Conservation (phyloP, 2,113 vertebrate genomes). For the Stigmatopora argus region DNA sequence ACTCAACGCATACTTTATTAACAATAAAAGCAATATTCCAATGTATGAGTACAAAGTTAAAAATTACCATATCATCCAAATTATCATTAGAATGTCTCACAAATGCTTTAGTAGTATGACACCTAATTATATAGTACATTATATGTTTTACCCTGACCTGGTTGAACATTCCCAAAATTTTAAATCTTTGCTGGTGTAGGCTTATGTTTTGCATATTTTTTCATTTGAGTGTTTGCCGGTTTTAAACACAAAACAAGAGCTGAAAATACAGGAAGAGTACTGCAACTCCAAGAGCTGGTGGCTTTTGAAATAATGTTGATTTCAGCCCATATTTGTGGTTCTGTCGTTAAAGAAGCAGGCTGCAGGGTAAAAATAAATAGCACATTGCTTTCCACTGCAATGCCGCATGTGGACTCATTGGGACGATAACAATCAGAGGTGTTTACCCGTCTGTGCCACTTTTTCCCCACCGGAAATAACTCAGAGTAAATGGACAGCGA, state of each 20-base stretch:
- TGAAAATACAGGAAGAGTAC: conserved; percentile 20
- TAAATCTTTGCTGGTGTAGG: conserved; percentile 1
- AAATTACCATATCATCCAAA: no score
- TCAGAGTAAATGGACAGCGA: conserved; percentile 14
- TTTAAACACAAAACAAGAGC: not conserved
- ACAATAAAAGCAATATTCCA: no score
- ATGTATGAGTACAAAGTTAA: no score
- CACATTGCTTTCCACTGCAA: conserved; percentile 38
- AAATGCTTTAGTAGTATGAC: not conserved
- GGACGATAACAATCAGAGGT: conserved; percentile 38
- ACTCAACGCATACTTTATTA: no score
- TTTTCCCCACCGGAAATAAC: conserved; percentile 45
- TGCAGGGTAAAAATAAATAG: conserved; percentile 39
- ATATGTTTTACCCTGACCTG: not conserved
- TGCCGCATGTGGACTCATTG: conserved; percentile 14
- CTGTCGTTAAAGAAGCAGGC: not conserved
- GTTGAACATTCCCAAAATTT: not conserved
- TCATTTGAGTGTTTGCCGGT: conserved; percentile 12
- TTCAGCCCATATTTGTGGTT: conserved; percentile 1
- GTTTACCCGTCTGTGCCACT: conserved; percentile 40
- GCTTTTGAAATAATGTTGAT: not conserved
- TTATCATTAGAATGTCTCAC: no score
- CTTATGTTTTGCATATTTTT: conserved; percentile 21
- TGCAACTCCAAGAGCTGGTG: conserved; percentile 1
- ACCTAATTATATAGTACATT: not conserved